phyloP scores from a whole-genome alignment of 2,797 vertebrate species.

The Pipistrellus pygmaeus region DNA sequence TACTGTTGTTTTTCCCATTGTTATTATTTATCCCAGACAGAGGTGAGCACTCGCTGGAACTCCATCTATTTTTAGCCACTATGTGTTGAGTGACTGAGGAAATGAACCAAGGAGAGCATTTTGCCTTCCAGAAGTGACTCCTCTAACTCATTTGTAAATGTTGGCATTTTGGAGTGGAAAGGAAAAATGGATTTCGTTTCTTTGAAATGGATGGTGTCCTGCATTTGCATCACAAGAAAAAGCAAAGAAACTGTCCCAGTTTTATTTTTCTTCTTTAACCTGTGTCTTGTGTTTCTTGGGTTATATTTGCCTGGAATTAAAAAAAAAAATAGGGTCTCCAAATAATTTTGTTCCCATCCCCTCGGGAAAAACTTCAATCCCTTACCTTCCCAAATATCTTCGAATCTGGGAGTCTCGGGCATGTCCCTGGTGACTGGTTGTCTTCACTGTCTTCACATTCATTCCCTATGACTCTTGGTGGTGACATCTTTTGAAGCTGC shows the following conservation, averaged over 20 bases:
- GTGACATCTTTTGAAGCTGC: not conserved
- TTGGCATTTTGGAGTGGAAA: constrained; percentile 57
- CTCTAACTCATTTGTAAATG: constrained; percentile 62
- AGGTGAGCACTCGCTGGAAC: not conserved
- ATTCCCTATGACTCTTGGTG: not conserved
- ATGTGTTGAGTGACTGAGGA: constrained; percentile 63
- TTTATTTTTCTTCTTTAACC: constrained; percentile 34
- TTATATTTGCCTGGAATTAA: constrained; percentile 5
- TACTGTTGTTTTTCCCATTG: not conserved
- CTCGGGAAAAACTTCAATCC: not conserved
- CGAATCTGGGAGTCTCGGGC: not conserved
- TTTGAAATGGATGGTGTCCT: not conserved
- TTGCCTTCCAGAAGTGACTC: constrained; percentile 66
- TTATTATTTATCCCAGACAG: not conserved
- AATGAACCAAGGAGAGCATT: constrained; percentile 56
- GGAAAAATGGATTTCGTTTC: constrained; percentile 16
- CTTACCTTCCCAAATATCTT: not conserved
- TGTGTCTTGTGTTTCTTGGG: not conserved
- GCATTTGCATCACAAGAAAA: constrained; percentile 16
- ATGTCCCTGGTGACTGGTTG: not conserved
- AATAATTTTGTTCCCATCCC: not conserved
- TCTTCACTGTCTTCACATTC: not conserved
- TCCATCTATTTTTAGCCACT: constrained; percentile 50
- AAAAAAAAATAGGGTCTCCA: constrained; percentile 13
- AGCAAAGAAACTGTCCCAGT: not conserved